Evolutionary conservation across 2,113 vertebrate species (phyloP), one percentile per base, ranked within the genome.

Genomic region (Phoenicopterus ruber): DNA sequence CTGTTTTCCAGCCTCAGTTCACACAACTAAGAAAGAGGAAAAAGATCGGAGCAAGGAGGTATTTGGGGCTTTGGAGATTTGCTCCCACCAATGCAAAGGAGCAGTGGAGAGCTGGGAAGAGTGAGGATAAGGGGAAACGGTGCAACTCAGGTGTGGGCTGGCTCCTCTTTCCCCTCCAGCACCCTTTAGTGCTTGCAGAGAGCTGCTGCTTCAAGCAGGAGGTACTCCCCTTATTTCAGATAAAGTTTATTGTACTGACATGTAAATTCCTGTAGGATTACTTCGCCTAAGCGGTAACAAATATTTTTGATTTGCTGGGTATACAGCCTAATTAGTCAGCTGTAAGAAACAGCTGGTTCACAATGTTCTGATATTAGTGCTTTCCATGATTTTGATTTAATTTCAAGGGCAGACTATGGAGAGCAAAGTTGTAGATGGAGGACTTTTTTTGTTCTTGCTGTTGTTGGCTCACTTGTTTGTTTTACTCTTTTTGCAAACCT

Each of bases 331-430:
- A 97, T 96, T 96, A 96, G 78, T 95, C 96, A 98, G 74, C 86
- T 96, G 76, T 93, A 96, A 95, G 86, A 97, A 94, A 97, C 93
- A 98, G 77, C 96, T 97, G 97, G 86, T 93, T 94, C 77, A 66
- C 76, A 92, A 19, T 91, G 92, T 97, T 97, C 88, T 88, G 93
- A 90, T 92, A 88, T 87, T 90, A 91, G 67, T 70, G 50, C 76
- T 92, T 96, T 95, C 86, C 62, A 44, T 91, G 80, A 71, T 97
- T 97, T 96, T 95, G 79, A 93, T 94, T 97, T 89, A 84, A 97
- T 93, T 97, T 96, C 81, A 82, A 69, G 80, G 87, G 44, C 76
- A 92, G 71, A 29, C 72, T 93, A 36, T 83, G 88, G 93, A 94
- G 55, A 97, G 69, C 69, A 96, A 94, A 97, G 73, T 80, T 76